Percentiles rank a stretch among this genome's conserved stretches.
Conservation (phyloP, 2,888 invertebrate genomes). For the Pherbina coryleti region DNA sequence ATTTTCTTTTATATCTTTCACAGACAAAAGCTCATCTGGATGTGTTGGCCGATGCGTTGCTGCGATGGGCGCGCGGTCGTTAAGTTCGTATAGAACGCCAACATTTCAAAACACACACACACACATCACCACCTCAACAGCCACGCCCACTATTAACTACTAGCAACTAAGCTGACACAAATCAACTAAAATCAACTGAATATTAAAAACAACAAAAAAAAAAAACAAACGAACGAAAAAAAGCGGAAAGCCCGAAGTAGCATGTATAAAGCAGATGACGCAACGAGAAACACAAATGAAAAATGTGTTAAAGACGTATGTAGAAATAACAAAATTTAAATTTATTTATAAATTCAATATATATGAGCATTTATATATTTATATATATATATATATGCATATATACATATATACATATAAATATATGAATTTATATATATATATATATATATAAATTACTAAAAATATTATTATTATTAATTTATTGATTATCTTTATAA, state of each 20-base stretch:
- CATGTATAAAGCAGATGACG: slow-evolving; percentile 23
- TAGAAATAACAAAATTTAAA: slow-evolving; percentile 17
- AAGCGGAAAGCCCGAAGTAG: slow-evolving; percentile 30
- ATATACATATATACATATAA: background rate
- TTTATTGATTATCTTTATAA: background rate
- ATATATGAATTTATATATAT: background rate
- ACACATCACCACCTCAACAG: slow-evolving; percentile 34
- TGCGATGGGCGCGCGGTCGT: slow-evolving; percentile 95
- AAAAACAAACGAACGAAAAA: slow-evolving; percentile 12
- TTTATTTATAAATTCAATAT: slow-evolving; percentile 10
- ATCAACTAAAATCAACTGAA: slow-evolving; percentile 15
- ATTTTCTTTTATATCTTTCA: slow-evolving; percentile 66
- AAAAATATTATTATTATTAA: slow-evolving; percentile 23
- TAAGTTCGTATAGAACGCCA: slow-evolving; percentile 70
- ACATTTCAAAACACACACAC: slow-evolving; percentile 32
- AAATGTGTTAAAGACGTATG: slow-evolving; percentile 15
- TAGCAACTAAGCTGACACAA: slow-evolving; percentile 26
- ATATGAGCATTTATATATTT: no score
- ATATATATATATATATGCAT: slow-evolving; percentile 4
- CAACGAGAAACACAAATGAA: background rate
- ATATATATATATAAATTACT: background rate
- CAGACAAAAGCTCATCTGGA: slow-evolving; percentile 97
- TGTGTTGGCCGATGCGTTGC: slow-evolving; percentile 91
- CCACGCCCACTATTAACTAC: slow-evolving; percentile 27
- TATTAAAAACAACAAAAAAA: slow-evolving; percentile 35